Evolutionary conservation across 2,113 vertebrate species (phyloP), one percentile per base, ranked within the genome.

Genomic region (Pica pica): DNA sequence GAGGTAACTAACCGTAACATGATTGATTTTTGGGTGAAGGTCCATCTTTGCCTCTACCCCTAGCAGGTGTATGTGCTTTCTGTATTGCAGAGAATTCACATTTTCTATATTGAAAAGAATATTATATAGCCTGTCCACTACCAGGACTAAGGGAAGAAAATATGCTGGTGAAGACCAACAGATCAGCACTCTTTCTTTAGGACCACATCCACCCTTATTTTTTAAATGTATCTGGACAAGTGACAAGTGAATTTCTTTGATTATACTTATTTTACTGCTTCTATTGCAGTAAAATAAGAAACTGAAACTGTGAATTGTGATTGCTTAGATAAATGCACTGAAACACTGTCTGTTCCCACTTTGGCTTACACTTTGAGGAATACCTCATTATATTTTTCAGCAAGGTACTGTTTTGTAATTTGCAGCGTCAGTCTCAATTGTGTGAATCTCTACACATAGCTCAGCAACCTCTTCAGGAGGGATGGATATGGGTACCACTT

Each of bases 11-110:
- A 91, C 89, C 52, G 2, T 94, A 91, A 94, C 60, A 18, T 94
- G 83, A 93, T 85, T 93, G 85, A 96, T 96, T 95, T 95, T 60
- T 92, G 59, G 37, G 59, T 85, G 64, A 86, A 89, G 20, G 65
- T 95, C 52, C 70, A 60, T 61, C 56, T 78, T 82, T 94, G 39
- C 53, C 47, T 89, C 71, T 92, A 61, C 37, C 27, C 60, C 64
- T 68, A 86, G 52, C 71, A 89, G 69, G 37, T 95, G 70, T 60
- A 55, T 80, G 19, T 57, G 21, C 60, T 84, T 83, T 75, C 61
- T 81, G 30, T 95, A 22, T 30, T 73, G 41, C 42, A 93, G 46
- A 79, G n/a, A 74, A 87, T 46, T 52, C 28, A 31, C 16, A 35
- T 55, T 85, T 85, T 68, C 24, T 68, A 3, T 68, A 28, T 35